Evolutionary conservation across 35 echinoderm and acorn worm genomes (phyloP), one percentile per base, ranked within the genome.

Genomic region (Hemicentrotus pulcherrimus): DNA sequence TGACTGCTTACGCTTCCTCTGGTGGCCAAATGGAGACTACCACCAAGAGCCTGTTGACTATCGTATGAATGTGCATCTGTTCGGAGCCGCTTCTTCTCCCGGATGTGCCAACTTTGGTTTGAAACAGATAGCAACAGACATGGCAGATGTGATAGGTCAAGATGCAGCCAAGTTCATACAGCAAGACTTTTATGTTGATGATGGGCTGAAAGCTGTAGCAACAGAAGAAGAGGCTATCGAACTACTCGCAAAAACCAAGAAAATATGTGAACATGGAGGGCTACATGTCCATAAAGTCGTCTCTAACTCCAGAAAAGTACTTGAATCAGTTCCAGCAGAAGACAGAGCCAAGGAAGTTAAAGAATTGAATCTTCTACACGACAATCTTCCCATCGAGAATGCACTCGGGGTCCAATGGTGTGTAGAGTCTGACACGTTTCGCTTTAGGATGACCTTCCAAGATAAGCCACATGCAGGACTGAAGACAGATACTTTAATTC

Each of bases 51-150:
- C 94, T 5, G 32, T 35, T 9, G 95, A 96, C 22, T 96, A 45
- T 32, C 94, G 86, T 18, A 96, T 94, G 94, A 95, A 95, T 15
- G 92, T 94, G 8, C 95, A 97, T 92, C 19, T 97, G 32, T 97
- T 96, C 32, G 95, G 97, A 59, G 96, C 95, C 78, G 94, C 61
- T 31, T 95, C 93, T 30, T 97, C 94, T 48, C 97, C 95, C 0
- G 95, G 95, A 9, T 98, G 97, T 88, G 95, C 96, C 31, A 97
- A 96, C 22, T 99, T 95, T 94, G 96, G 95, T 10, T 86, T 99
- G 48, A 97, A 96, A 95, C 94, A 95, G 60, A 48, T 88, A 31
- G 96, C 95, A 1, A 78, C 86, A 22, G 95, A 97, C 35, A 47
- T 52, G 24, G 96, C 96, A 52, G 88, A 24, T 22, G 93, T 96